Evolutionary conservation across 1,140 invertebrate genomes (phyloP), one percentile per base, ranked within the genome.

Genomic region (Drosophila repletoides): DNA sequence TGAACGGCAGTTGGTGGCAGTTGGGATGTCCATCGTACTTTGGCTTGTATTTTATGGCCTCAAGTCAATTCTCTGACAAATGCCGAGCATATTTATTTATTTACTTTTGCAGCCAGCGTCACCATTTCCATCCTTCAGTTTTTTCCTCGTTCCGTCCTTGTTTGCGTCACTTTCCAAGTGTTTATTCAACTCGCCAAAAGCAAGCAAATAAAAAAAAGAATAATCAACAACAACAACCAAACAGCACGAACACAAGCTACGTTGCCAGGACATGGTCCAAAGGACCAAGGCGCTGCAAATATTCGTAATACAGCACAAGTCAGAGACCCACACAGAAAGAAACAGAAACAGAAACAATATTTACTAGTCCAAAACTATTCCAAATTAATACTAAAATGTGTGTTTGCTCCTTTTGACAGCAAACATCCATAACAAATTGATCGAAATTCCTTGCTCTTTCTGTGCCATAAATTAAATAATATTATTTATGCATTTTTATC

Each of bases 21-120:
- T 52, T 29, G 43, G n/a, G 34, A 28, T 58, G 58, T 72, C 53
- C 67, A 72, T 60, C 45, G 69, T 61, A 73, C 74, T 67, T 73
- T 46, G 65, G 65, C 58, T 84, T 58, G 71, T 86, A 75, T 73
- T 80, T 86, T 87, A 87, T 87, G 76, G 81, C 81, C 76, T 69
- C 76, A 81, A 86, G 80, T 86, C 80, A 86, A 86, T 86, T 86
- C 80, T 64, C 76, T 80, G 81, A 80, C 80, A 86, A 84, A 86
- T 86, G 72, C 72, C 68, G 60, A 87, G 76, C 81, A 86, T 86
- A 86, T 86, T 86, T 86, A 87, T 86, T 86, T 86, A 87, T 87
- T 87, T 86, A 76, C 81, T 86, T 59, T 71, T 43, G 52, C 58
- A 61, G 48, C 67, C 59, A 51, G 24, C 55, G 49, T 61, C 33